Conservation (phyloP, 1,140 invertebrate species). For the Schmidtea mediterranea region DNA sequence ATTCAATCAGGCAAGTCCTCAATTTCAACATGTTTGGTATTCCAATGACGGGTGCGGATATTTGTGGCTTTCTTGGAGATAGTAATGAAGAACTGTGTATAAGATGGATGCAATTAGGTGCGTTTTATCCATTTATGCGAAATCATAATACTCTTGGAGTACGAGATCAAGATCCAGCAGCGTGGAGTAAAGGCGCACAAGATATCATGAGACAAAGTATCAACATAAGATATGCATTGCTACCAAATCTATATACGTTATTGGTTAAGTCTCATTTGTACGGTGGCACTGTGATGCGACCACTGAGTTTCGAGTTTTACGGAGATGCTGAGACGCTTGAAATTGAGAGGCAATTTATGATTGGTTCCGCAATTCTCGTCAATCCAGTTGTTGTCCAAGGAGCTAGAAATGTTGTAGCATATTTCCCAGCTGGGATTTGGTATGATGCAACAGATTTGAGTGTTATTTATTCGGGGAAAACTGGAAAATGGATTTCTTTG, state of each 20-base stretch:
- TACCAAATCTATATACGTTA: slow-evolving; percentile 54
- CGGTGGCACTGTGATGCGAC: slow-evolving; percentile 44
- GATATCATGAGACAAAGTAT: slow-evolving; percentile 19
- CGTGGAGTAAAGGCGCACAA: slow-evolving; percentile 8
- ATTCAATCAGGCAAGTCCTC: slow-evolving; percentile 20
- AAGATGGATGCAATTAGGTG: slow-evolving; percentile 35
- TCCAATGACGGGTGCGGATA: slow-evolving; percentile 57
- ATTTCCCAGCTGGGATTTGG: slow-evolving; percentile 44
- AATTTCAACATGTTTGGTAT: slow-evolving; percentile 30
- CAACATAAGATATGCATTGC: slow-evolving; percentile 38
- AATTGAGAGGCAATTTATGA: slow-evolving; percentile 51
- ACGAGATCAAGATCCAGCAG: slow-evolving; percentile 16
- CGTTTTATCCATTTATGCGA: slow-evolving; percentile 25
- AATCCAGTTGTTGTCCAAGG: slow-evolving; percentile 33
- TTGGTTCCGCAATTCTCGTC: slow-evolving; percentile 45
- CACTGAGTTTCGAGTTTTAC: slow-evolving; percentile 33
- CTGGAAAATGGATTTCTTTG: slow-evolving; percentile 30
- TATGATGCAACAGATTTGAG: slow-evolving; percentile 32
- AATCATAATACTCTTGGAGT: slow-evolving; percentile 17
- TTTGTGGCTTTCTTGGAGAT: slow-evolving; percentile 56
- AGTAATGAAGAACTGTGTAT: slow-evolving; percentile 36
- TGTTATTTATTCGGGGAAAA: too few relatives aligned
- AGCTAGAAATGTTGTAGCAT: slow-evolving; percentile 28
- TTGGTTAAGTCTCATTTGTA: slow-evolving; percentile 41
- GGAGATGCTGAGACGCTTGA: slow-evolving; percentile 36